Evolutionary conservation across 2,113 vertebrate genomes (phyloP).

Genomic region (Numida meleagris): DNA sequence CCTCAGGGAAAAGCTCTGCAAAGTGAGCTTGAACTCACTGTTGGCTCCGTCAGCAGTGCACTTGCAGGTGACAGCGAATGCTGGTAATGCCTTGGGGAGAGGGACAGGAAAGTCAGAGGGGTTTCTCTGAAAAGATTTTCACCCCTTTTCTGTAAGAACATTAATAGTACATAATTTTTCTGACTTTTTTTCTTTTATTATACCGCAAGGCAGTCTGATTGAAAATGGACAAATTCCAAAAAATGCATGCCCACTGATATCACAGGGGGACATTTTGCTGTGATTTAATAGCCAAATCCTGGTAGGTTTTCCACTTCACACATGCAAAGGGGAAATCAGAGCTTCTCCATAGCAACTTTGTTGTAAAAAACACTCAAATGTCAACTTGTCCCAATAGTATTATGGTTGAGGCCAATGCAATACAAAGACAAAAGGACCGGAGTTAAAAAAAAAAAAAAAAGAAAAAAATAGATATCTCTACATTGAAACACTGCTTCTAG

Average conservation of each 20-base stretch:
- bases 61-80: not conserved
- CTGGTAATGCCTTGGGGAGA: not conserved
- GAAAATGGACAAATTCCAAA: not conserved
- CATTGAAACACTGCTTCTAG: not conserved
- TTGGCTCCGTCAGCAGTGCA: not conserved
- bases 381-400: constrained; percentile 39
- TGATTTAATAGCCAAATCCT: constrained; percentile 17
- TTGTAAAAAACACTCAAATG: constrained; percentile 41
- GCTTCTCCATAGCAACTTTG: constrained; percentile 65
- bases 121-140: not conserved
- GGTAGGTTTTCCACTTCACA: not conserved
- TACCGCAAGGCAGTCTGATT: not conserved
- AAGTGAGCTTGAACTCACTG: constrained; percentile 17
- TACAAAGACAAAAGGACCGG: constrained; percentile 17
- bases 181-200: not conserved
- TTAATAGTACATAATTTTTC: not conserved
- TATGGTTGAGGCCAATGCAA: not conserved
- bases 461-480: not conserved
- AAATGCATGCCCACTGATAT: not conserved
- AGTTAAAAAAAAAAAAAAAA: not conserved
- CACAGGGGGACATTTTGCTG: not conserved
- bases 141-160: not conserved
- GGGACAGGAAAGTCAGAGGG: not conserved
- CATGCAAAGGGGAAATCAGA: not conserved
- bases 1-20: not conserved